phyloP scores from a whole-genome alignment of 2,797 vertebrate species.

The Sebastolobus altivelis region DNA sequence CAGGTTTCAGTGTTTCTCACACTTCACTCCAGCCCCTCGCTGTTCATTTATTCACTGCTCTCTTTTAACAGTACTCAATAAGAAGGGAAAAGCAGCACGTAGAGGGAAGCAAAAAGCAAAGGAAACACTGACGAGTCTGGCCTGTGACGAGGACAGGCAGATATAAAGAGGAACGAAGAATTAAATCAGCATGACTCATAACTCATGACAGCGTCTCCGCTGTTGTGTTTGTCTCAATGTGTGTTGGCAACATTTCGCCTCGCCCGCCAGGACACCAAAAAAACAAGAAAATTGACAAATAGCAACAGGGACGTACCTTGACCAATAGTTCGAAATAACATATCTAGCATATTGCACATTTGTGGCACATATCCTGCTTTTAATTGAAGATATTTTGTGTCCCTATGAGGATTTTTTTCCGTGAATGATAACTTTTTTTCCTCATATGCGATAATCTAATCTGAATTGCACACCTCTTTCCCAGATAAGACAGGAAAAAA shows the following conservation, averaged over 20 bases:
- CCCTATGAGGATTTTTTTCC: not conserved
- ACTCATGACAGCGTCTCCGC: conserved; percentile 54
- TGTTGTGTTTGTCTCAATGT: conserved; percentile 54
- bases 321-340: not conserved
- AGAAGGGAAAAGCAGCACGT: not conserved
- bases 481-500: conserved; percentile 22
- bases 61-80: not conserved
- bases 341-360: not conserved
- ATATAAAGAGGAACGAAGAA: conserved; percentile 64
- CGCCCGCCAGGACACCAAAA: not conserved
- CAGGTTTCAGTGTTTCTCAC: conserved; percentile 65
- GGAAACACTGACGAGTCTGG: not conserved
- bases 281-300: conserved; percentile 8
- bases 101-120: not conserved
- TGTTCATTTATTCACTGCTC: conserved; percentile 12
- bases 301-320: not conserved
- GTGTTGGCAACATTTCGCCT: conserved; percentile 50
- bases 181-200: conserved; percentile 68
- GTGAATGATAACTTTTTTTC: not conserved
- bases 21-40: conserved; percentile 1
- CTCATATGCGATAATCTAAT: not conserved
- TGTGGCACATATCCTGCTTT: not conserved
- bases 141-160: conserved; percentile 4
- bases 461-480: not conserved
- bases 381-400: not conserved